Evolutionary conservation across 2,888 invertebrate genomes (phyloP).

Genomic region (Hylaea fasciaria): DNA sequence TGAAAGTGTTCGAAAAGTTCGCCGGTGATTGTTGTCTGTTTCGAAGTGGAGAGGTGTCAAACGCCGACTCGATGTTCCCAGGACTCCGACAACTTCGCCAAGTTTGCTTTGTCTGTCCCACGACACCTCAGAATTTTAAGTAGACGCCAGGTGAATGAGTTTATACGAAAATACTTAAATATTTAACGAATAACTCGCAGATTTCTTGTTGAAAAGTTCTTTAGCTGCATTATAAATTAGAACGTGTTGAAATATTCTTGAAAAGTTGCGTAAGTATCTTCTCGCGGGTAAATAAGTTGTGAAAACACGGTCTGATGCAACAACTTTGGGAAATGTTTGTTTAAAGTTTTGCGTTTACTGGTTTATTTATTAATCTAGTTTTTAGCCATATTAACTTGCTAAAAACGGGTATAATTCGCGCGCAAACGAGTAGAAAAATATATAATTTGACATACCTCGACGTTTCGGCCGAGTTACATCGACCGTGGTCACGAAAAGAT

Average conservation of each 20-base stretch:
- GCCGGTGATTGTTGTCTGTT: constrained; percentile 63
- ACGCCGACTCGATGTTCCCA: constrained; percentile 57
- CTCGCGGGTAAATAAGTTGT: constrained; percentile 15
- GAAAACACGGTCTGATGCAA: constrained; percentile 10
- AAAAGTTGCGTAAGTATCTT: constrained; percentile 16
- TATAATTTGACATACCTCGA: too few species aligned
- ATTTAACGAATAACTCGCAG: constrained; percentile 64
- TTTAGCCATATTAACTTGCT: too few species aligned
- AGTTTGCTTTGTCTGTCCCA: constrained; percentile 62
- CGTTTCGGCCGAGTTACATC: too few species aligned
- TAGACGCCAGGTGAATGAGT: constrained; percentile 72
- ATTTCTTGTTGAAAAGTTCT: constrained; percentile 61
- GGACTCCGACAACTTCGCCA: constrained; percentile 60
- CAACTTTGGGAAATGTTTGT: constrained; percentile 9
- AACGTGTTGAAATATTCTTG: constrained; percentile 24
- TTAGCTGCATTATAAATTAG: constrained; percentile 38
- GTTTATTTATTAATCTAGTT: not conserved
- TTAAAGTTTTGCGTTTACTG: not conserved
- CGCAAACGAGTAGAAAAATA: too few species aligned
- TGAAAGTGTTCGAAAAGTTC: constrained; percentile 60
- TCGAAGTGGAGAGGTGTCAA: constrained; percentile 65
- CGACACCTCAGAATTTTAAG: constrained; percentile 76
- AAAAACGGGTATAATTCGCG: too few species aligned
- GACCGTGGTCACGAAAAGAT: too few species aligned
- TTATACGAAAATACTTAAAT: constrained; percentile 67